Evolutionary conservation across 2,888 invertebrate species (phyloP), one percentile per base, ranked within the genome.

Genomic region (Eurytoma californica): DNA sequence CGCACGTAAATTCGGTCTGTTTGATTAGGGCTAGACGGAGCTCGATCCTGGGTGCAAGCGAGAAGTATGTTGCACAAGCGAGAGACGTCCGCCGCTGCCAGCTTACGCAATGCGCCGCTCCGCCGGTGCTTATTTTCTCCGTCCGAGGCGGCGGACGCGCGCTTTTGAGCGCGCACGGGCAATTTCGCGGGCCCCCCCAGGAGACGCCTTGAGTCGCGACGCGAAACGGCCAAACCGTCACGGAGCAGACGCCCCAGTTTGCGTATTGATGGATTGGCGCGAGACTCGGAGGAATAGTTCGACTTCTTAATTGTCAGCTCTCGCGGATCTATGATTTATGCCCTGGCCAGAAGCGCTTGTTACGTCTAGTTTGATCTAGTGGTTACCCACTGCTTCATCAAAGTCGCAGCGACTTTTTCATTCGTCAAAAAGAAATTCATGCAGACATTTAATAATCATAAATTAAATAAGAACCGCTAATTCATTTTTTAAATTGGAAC

Each of bases 231-330:
- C 55, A 60, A 53, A 60, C 30, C 14, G 12, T 13, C 20, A 47
- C 39, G 13, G 39, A 63, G 24, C 49, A 51, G 18, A 51, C 16
- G 16, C 16, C 28, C 7, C 28, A 14, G 24, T 20, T 65, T 18
- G 39, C 14, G 30, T 47, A 58, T 74, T 24, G 24, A 57, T n/a
- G 55, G 55, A 39, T 69, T 49, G 14, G 47, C 30, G 63, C n/a
- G 28, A 16, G 28, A 2, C 28, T 7, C 16, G 7, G 55, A 12
- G 63, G 58, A 49, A 20, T 65, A 49, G 7, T 58, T 5, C 39
- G 30, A 3, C 51, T 65, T 53, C 70, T 57, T 77, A 70, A 77
- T 70, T 70, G 77, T 20, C 65, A 49, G 65, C 14, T 63, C 30
- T 49, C 14, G 3, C 13, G 55, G 14, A 28, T 16, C 24, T 39